Evolutionary conservation across 1,140 invertebrate species (phyloP).

Genomic region (Helicoverpa zea): DNA sequence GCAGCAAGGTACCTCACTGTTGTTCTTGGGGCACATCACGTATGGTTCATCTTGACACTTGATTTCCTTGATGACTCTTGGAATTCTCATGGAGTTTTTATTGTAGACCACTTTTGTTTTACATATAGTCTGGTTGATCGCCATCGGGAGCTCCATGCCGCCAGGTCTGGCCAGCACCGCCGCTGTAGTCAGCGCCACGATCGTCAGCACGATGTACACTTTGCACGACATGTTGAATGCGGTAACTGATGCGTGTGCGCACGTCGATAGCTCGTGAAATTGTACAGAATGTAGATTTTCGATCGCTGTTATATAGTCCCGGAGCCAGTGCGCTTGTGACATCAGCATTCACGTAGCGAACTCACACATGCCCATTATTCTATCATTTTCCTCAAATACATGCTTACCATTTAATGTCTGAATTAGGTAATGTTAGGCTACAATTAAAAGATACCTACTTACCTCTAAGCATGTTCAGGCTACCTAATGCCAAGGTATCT

Average conservation of each 20-base stretch:
- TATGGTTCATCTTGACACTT: constrained; percentile 1
- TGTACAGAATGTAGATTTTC: background rate
- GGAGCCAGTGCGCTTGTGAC: background rate
- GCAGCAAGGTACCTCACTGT: background rate
- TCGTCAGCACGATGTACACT: background rate
- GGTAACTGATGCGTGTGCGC: constrained; percentile 9
- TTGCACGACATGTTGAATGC: background rate
- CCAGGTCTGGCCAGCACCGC: background rate
- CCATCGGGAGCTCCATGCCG: background rate
- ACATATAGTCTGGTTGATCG: constrained; percentile 1
- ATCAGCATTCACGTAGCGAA: background rate
- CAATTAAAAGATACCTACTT: too few relatives aligned
- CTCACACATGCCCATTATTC: background rate
- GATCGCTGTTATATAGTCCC: constrained; percentile 12
- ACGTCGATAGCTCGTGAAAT: constrained; percentile 10
- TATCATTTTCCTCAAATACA: too few relatives aligned
- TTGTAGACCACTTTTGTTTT: constrained; percentile 4
- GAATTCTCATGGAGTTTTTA: constrained; percentile 9
- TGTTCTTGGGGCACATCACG: background rate
- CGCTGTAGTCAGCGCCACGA: background rate
- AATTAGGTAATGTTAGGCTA: too few relatives aligned
- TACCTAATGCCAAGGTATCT: too few relatives aligned
- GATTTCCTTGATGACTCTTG: constrained; percentile 20
- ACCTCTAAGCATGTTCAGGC: too few relatives aligned
- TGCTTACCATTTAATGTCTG: too few relatives aligned